phyloP scores from a whole-genome alignment of 2,797 vertebrate species.

The Eutrigla gurnardus region DNA sequence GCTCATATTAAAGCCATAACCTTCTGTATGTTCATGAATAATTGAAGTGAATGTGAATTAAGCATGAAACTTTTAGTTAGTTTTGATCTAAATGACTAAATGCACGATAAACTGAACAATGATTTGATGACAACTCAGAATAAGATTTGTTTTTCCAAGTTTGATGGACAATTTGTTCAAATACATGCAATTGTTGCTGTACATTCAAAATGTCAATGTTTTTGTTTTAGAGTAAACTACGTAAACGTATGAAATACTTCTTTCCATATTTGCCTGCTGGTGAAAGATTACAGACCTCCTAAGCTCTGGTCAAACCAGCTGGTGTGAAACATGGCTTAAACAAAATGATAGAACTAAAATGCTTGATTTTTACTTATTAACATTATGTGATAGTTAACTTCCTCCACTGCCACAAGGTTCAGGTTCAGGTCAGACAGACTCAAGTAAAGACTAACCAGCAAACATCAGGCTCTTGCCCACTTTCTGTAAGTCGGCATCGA shows the following conservation, averaged over 20 bases:
- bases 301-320: neutral
- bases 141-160: neutral
- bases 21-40: neutral
- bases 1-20: neutral
- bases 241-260: neutral
- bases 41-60: neutral
- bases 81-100: neutral
- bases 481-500: no score
- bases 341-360: no score
- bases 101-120: neutral
- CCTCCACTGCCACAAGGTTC: neutral
- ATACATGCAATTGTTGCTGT: neutral
- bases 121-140: neutral
- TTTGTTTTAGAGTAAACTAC: slow-evolving; percentile 16
- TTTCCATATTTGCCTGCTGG: neutral
- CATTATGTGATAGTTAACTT: neutral
- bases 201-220: neutral
- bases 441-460: no score
- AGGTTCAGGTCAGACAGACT: no score
- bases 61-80: neutral
- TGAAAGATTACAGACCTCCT: neutral
- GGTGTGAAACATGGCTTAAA: no score
- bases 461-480: no score
- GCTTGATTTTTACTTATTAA: no score
- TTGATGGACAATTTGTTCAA: neutral